Conservation (phyloP, 1,140 invertebrate species). For the Rhynchophorus ferrugineus region DNA sequence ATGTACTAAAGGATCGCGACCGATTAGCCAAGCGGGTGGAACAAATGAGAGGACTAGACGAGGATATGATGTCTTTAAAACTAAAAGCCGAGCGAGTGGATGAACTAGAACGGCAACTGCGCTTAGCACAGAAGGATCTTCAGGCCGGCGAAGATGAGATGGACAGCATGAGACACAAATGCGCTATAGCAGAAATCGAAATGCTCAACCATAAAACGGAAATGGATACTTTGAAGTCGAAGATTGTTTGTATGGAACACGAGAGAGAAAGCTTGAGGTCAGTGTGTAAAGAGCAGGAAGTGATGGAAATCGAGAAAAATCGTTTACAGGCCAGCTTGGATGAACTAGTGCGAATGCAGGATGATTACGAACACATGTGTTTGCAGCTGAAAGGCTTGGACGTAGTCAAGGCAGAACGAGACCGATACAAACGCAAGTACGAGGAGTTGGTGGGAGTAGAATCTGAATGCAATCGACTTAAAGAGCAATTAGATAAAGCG, state of each 20-base stretch:
- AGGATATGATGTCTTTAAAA: conserved; percentile 16
- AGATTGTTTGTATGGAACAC: conserved; percentile 26
- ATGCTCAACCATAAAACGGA: conserved; percentile 18
- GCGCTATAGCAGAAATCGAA: conserved; percentile 19
- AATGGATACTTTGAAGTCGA: conserved; percentile 20
- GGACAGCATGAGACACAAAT: conserved; percentile 24
- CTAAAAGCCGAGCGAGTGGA: conserved; percentile 19
- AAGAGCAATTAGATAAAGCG: conserved; percentile 25
- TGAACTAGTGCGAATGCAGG: conserved; percentile 30
- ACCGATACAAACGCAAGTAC: conserved; percentile 33
- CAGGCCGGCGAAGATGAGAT: conserved; percentile 28
- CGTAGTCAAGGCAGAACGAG: conserved; percentile 30
- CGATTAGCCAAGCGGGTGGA: conserved; percentile 24
- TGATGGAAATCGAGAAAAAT: conserved; percentile 29
- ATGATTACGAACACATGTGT: conserved; percentile 31
- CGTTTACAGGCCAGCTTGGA: conserved; percentile 28
- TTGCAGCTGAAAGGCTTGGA: conserved; percentile 31
- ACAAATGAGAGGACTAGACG: conserved; percentile 19
- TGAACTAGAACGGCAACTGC: conserved; percentile 23
- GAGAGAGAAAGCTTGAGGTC: conserved; percentile 26
- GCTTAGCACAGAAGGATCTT: conserved; percentile 21
- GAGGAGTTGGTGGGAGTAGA: conserved; percentile 30
- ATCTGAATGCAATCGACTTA: conserved; percentile 29
- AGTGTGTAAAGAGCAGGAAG: conserved; percentile 31
- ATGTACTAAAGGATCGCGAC: conserved; percentile 23